A percentile compares a stretch with the other conserved stretches of the same genome.
Evolutionary conservation across 2,113 vertebrate species (phyloP).

Genomic region (Hippocampus barbouri): DNA sequence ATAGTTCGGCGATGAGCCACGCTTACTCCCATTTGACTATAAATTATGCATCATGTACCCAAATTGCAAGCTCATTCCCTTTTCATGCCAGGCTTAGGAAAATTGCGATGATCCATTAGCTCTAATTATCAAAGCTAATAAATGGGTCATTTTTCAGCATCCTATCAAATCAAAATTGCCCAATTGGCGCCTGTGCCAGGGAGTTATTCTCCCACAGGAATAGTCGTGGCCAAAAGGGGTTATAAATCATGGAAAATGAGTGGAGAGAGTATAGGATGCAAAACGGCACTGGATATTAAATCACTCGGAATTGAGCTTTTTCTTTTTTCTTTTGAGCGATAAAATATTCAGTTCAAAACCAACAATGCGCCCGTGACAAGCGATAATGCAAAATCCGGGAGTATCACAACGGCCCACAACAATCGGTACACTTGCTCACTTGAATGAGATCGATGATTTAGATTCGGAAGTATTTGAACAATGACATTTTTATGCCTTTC

Average conservation of each 20-base stretch:
- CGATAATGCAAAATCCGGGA: background rate
- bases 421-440: background rate
- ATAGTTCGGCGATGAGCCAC: constrained; percentile 25
- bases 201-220: constrained; percentile 60
- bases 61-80: constrained; percentile 40
- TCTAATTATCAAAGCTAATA: constrained; percentile 68
- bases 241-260: constrained; percentile 72
- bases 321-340: background rate
- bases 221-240: constrained; percentile 58
- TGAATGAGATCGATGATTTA: too few species aligned
- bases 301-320: constrained; percentile 62
- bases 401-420: background rate
- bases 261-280: constrained; percentile 63
- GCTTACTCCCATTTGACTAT: constrained; percentile 36
- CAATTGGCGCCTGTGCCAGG: constrained; percentile 53
- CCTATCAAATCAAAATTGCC: constrained; percentile 65
- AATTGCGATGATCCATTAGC: constrained; percentile 61
- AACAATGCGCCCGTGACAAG: too few species aligned
- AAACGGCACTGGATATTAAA: constrained; percentile 58
- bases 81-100: constrained; percentile 52
- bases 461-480: too few species aligned
- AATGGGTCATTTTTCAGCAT: constrained; percentile 62
- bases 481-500: too few species aligned
- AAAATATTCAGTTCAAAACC: background rate
- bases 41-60: constrained; percentile 39